A percentile compares a stretch with the other conserved stretches of the same genome.
Evolutionary conservation across 64 coral and sea anemone species (phyloP).

Genomic region (Montipora sp.): DNA sequence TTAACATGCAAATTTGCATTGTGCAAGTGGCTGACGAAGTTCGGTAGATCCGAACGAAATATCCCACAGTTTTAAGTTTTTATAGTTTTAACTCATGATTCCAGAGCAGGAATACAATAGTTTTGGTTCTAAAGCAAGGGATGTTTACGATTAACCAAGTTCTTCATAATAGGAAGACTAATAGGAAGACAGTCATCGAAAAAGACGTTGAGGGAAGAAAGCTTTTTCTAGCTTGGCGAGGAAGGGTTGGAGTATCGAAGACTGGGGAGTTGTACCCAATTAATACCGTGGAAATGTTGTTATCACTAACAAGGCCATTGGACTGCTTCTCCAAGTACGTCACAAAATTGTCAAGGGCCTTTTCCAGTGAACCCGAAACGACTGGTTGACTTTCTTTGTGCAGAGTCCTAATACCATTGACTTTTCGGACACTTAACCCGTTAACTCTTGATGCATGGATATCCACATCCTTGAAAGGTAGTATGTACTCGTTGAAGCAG

Average conservation of each 20-base stretch:
- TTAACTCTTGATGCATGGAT: conserved; percentile 42
- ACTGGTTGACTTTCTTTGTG: conserved; percentile 41
- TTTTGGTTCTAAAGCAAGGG: background rate
- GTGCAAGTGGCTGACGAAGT: too few species aligned
- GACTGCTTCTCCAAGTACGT: background rate
- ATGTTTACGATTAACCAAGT: conserved; percentile 33
- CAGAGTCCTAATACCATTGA: conserved; percentile 15
- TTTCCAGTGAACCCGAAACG: background rate
- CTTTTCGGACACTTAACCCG: conserved; percentile 29
- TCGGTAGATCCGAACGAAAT: too few species aligned
- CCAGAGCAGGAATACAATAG: too few species aligned
- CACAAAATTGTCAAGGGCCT: conserved; percentile 36
- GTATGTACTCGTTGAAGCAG: background rate
- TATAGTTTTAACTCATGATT: too few species aligned
- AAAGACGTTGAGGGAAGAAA: conserved; percentile 1
- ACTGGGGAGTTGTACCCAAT: conserved; percentile 25
- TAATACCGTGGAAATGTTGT: conserved; percentile 5
- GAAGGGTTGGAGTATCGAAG: conserved; percentile 31
- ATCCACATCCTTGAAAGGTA: conserved; percentile 28
- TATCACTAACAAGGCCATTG: background rate
- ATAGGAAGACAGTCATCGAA: conserved; percentile 1
- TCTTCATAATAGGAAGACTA: conserved; percentile 41
- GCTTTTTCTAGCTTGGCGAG: conserved; percentile 16
- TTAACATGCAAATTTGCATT: too few species aligned
- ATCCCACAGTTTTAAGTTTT: too few species aligned